Conservation (phyloP, 1,140 invertebrate species). For the Drosophila santomea region DNA sequence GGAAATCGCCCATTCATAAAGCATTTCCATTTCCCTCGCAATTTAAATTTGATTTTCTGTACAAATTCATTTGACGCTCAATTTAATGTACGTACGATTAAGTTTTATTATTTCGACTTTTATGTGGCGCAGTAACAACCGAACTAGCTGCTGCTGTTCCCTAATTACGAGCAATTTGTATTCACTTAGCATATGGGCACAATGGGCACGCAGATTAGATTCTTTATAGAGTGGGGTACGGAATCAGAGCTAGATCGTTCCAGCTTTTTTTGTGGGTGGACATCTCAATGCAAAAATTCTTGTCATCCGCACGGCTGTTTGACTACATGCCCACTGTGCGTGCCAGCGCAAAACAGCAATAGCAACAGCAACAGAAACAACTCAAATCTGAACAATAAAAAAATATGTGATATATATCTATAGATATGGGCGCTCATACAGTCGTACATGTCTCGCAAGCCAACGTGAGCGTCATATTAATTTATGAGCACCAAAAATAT, state of each 20-base stretch:
- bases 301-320: conserved; percentile 37
- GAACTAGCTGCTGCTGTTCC: conserved; percentile 41
- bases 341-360: conserved; percentile 22
- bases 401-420: conserved; percentile 53
- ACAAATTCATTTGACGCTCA: conserved; percentile 58
- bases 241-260: conserved; percentile 6
- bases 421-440: conserved; percentile 35
- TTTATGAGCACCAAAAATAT: conserved; percentile 61
- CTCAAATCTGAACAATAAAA: conserved; percentile 63
- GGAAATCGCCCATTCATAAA: conserved; percentile 46
- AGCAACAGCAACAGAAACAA: conserved; percentile 12
- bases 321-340: conserved; percentile 62
- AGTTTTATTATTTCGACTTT: conserved; percentile 58
- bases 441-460: conserved; percentile 53
- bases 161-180: conserved; percentile 70
- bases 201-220: conserved; percentile 46
- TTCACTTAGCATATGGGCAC: conserved; percentile 55
- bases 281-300: conserved; percentile 17
- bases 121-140: conserved; percentile 33
- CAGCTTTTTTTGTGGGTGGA: conserved; percentile 15
- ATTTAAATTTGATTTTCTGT: conserved; percentile 39
- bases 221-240: conserved; percentile 7
- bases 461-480: conserved; percentile 74
- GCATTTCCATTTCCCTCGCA: conserved; percentile 25
- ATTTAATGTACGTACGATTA: conserved; percentile 53